phyloP scores from a whole-genome alignment of 2,113 vertebrate genomes.

The Ageneiosus marmoratus region DNA sequence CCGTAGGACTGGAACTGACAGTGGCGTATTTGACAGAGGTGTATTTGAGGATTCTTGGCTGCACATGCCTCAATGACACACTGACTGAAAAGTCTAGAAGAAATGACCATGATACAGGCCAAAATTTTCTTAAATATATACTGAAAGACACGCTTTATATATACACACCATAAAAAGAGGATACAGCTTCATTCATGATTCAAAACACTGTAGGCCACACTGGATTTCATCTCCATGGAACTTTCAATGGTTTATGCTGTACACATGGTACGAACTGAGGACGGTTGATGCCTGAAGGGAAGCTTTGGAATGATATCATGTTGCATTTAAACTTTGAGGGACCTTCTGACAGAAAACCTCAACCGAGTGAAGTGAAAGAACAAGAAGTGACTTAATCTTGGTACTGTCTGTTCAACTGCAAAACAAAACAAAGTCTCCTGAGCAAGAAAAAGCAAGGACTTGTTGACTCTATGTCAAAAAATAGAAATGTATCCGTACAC shows the following conservation, averaged over 20 bases:
- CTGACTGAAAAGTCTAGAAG: not conserved
- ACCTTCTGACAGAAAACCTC: constrained; percentile 5
- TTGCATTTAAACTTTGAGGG: constrained; percentile 18
- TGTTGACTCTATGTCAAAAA: not conserved
- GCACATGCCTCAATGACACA: not conserved
- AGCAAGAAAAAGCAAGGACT: not conserved
- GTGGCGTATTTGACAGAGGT: not conserved
- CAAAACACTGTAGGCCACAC: not conserved
- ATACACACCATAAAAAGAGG: not conserved
- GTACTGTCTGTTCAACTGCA: not conserved
- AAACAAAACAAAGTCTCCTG: not conserved
- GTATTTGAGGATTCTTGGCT: not conserved
- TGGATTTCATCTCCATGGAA: not conserved
- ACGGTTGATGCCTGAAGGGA: not conserved
- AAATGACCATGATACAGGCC: not conserved
- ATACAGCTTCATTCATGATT: not conserved
- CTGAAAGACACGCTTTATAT: not conserved
- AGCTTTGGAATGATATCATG: constrained; percentile 3
- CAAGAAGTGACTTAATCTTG: not conserved
- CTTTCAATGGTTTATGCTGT: not conserved
- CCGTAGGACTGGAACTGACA: too few species aligned
- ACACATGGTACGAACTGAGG: not conserved
- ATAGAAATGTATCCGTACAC: not conserved
- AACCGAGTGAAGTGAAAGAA: not conserved
- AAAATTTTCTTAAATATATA: not conserved